A percentile compares a stretch with the other conserved stretches of the same genome.
These are phyloP conservation scores for Hypselothyrea guttata DNA, from an alignment of 2,888 invertebrate species.

Conservation along the genomic window DNA sequence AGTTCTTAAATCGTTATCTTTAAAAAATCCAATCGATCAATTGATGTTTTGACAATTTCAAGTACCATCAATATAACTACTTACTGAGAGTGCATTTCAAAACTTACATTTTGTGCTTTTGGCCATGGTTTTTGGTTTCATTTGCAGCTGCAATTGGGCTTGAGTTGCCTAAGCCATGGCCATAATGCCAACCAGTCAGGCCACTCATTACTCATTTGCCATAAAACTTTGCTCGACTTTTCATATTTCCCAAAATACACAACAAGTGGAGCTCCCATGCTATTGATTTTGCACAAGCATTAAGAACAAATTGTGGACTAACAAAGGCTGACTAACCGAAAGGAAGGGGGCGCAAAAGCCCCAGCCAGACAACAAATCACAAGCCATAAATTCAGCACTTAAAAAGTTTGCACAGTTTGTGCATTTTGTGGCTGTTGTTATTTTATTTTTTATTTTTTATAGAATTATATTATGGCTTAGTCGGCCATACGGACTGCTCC, in stretches of 20 bases:
- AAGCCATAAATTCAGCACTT: conserved; percentile 73
- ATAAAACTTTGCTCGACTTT: conserved; percentile 70
- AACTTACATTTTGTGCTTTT: conserved; percentile 2
- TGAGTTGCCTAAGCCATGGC: conserved; percentile 19
- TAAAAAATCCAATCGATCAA: too few relatives aligned
- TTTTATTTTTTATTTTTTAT: conserved; percentile 29
- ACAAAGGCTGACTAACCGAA: conserved; percentile 16
- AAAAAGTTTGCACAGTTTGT: conserved; percentile 69
- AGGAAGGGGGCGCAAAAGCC: conserved; percentile 14
- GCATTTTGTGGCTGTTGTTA: conserved; percentile 23
- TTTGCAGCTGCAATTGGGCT: conserved; percentile 7
- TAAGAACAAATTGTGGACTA: conserved; percentile 53
- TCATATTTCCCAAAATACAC: conserved; percentile 67
- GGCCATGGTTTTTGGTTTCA: conserved; percentile 12
- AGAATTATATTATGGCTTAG: conserved; percentile 32
- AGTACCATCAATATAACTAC: not conserved
- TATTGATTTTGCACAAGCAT: conserved; percentile 70
- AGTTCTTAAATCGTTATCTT: too few relatives aligned
- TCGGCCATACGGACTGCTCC: conserved; percentile 1
- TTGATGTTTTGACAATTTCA: too few relatives aligned
- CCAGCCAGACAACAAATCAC: conserved; percentile 71
- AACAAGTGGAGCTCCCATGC: conserved; percentile 20
- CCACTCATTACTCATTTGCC: conserved; percentile 75
- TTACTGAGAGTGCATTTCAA: not conserved
- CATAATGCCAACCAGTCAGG: conserved; percentile 59